Percentiles rank a stretch among this genome's conserved stretches.
These are phyloP conservation scores for Sorex maritimensis DNA, from an alignment of 2,797 vertebrate genomes.

Conservation along the genomic window DNA sequence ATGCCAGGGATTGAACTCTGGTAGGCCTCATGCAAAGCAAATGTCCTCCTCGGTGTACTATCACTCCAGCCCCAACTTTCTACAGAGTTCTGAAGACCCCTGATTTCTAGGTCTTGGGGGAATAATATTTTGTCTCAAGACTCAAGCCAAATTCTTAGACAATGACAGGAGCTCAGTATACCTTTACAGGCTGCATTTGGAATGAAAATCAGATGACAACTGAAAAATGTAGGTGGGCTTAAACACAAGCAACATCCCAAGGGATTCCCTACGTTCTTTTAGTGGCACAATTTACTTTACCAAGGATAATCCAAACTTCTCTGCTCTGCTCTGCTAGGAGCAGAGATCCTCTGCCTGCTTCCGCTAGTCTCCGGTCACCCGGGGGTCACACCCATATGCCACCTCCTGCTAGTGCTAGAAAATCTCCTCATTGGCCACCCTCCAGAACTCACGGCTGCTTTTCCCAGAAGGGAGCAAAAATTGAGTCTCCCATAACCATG, in stretches of 20 bases:
- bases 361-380: too few relatives aligned
- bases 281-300: too few relatives aligned
- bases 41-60: accelerated
- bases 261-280: background rate
- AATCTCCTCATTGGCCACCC: too few relatives aligned
- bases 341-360: too few relatives aligned
- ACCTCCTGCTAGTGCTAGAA: too few relatives aligned
- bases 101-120: background rate
- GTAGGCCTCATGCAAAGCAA: background rate
- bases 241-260: background rate
- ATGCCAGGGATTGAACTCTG: too few relatives aligned
- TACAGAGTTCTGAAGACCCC: background rate
- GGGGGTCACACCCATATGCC: too few relatives aligned
- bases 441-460: too few relatives aligned
- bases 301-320: too few relatives aligned
- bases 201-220: background rate
- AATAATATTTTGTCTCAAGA: background rate
- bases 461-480: too few relatives aligned
- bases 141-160: background rate
- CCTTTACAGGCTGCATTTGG: background rate
- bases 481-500: too few relatives aligned
- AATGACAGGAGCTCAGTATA: background rate
- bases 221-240: background rate
- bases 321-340: too few relatives aligned
- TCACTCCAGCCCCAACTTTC: background rate